Base-by-base conservation (phyloP, 1,140 invertebrate species). In the Monomorium pharaonis region DNA sequence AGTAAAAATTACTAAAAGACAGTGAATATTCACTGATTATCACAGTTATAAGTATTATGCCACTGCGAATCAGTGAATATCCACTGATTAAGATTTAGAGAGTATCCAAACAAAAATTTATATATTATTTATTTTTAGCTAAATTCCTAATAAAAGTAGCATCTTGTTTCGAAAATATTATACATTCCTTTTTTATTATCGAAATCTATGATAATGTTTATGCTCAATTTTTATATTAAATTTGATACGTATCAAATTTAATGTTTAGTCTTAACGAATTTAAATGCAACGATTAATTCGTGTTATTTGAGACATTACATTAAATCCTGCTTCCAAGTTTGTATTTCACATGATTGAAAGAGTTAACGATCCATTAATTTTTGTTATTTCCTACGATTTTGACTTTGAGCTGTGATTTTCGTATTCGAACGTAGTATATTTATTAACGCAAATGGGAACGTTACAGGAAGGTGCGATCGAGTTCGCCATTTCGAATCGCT, bases 321-420 rank as follows among this genome's bases (percentile, higher is more conserved):
- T 21, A 42, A 78, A 78, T 78, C 14, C n/a, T n/a, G n/a, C n/a
- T n/a, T 65, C 14, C 12, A 65, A 33, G 10, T 67, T 37, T 78
- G 10, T 24, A 51, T 37, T 54, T 62, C 18, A 7, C 18, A 9
- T 30, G 21, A 10, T 78, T 33, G 44, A 14, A 67, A 69, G 10
- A 1, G 44, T 51, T 33, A 49, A 65, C 58, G 27, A 47, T 37
- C 7, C 10, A 21, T 74, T 81, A 44, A 16, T 16, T 5, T 81
- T 54, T 47, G 63, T 62, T 14, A 10, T 27, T 81, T 54, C 49
- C 7, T 51, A 21, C n/a, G 24, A 63, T 65, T 65, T 54, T 1
- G 14, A 58, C 24, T 37, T 37, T 5, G n/a, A n/a, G 18, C 10
- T 56, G 56, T 14, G 30, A 33, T 3, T 30, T 72, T 69, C 14